These are phyloP conservation scores for Muntiacus muntjak DNA, from an alignment of 2,113 vertebrate species.

Conservation along the genomic window DNA sequence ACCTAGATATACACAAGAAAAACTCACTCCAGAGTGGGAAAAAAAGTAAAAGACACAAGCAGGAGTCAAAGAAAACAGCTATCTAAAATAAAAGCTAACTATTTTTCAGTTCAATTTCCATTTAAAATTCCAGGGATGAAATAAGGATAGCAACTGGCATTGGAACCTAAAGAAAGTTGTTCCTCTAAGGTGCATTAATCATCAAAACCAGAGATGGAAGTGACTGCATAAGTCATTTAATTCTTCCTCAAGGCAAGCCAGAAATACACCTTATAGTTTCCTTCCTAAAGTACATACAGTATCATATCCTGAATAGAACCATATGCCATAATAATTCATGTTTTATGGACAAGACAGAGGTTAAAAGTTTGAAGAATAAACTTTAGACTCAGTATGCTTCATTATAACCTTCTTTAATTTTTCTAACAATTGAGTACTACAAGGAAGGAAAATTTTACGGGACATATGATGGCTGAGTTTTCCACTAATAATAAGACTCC, in stretches of 20 bases:
- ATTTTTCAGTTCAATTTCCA: constrained; percentile 27
- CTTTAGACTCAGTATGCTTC: background rate
- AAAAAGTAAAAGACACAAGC: background rate
- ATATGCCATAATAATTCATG: constrained; percentile 23
- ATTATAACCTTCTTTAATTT: background rate
- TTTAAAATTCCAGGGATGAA: background rate
- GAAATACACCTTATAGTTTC: constrained; percentile 39
- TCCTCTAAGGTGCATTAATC: constrained; percentile 33
- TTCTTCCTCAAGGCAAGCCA: constrained; percentile 47
- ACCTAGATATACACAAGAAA: background rate
- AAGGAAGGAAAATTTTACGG: background rate
- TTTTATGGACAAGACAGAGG: constrained; percentile 32
- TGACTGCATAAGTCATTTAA: constrained; percentile 16
- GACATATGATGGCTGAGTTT: background rate
- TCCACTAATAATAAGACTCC: background rate
- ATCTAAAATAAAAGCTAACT: background rate
- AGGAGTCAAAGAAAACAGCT: background rate
- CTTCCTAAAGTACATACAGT: background rate
- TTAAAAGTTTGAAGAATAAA: constrained; percentile 31
- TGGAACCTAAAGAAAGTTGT: background rate
- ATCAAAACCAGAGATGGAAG: constrained; percentile 45
- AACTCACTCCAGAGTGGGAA: background rate
- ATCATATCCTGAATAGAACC: background rate
- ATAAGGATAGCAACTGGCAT: background rate
- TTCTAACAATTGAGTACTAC: background rate